Percentiles rank a stretch among this genome's conserved stretches.
phyloP scores from a whole-genome alignment of 1,140 invertebrate genomes.

The Theocolax elegans region DNA sequence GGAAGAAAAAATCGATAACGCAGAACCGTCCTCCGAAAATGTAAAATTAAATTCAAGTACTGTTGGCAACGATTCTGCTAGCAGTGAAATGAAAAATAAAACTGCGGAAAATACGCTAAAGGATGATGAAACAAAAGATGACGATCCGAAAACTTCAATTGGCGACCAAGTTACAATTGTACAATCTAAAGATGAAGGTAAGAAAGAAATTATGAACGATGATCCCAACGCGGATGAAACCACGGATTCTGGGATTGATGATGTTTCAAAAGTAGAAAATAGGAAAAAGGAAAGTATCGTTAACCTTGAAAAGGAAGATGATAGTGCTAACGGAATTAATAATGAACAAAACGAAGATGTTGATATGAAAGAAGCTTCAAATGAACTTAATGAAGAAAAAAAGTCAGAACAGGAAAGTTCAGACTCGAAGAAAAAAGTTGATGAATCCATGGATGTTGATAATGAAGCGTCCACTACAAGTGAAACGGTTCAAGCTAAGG shows the following conservation, averaged over 20 bases:
- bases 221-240: not conserved
- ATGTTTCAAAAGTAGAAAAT: constrained; percentile 4
- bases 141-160: no score
- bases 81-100: no score
- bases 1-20: constrained; percentile 6
- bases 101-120: no score
- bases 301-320: constrained; percentile 21
- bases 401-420: constrained; percentile 13
- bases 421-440: not conserved
- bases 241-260: not conserved
- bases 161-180: no score
- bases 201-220: not conserved
- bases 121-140: no score
- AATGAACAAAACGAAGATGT: constrained; percentile 1
- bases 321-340: constrained; percentile 16
- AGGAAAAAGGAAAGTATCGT: constrained; percentile 13
- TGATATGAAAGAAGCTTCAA: not conserved
- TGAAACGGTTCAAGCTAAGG: not conserved
- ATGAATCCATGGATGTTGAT: constrained; percentile 3
- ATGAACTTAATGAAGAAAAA: constrained; percentile 1
- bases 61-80: no score
- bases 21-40: no score
- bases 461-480: not conserved
- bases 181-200: no score
- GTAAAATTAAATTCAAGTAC: no score